Conservation (phyloP, 2,113 vertebrate species). For the Pagrus major region DNA sequence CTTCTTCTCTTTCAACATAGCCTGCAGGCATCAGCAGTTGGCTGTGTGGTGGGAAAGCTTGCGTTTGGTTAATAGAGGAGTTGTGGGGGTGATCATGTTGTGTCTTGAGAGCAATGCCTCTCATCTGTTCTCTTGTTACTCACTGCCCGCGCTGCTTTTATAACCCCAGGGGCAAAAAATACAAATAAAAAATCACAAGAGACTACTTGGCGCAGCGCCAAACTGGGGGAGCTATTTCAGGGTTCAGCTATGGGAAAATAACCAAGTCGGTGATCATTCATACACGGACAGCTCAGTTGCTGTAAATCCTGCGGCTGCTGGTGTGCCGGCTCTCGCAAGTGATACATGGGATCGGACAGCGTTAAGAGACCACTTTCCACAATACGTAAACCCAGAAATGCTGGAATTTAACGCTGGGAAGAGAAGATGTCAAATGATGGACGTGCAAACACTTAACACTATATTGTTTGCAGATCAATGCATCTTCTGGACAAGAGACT, state of each 20-base stretch:
- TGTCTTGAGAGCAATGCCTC: neutral
- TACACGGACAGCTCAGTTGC: slow-evolving; percentile 21
- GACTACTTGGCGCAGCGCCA: slow-evolving; percentile 41
- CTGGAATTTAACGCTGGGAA: neutral
- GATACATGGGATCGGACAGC: slow-evolving; percentile 27
- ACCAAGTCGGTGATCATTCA: slow-evolving; percentile 61
- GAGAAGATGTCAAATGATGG: neutral
- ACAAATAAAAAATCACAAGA: slow-evolving; percentile 40
- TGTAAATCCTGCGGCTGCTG: slow-evolving; percentile 40
- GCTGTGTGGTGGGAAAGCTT: slow-evolving; percentile 6
- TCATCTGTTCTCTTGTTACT: neutral
- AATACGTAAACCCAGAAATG: neutral
- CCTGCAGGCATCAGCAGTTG: neutral
- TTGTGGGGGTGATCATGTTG: neutral
- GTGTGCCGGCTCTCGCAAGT: slow-evolving; percentile 1
- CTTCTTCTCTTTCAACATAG: neutral
- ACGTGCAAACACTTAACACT: neutral
- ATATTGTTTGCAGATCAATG: neutral
- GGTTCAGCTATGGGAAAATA: slow-evolving; percentile 77
- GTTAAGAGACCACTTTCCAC: slow-evolving; percentile 10
- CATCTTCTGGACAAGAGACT: neutral
- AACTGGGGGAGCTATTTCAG: slow-evolving; percentile 71
- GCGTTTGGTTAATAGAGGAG: neutral
- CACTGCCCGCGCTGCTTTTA: slow-evolving; percentile 5
- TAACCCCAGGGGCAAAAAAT: slow-evolving; percentile 16